Conservation (phyloP, 2,888 invertebrate genomes). For the Cylindroiulus punctatus region DNA sequence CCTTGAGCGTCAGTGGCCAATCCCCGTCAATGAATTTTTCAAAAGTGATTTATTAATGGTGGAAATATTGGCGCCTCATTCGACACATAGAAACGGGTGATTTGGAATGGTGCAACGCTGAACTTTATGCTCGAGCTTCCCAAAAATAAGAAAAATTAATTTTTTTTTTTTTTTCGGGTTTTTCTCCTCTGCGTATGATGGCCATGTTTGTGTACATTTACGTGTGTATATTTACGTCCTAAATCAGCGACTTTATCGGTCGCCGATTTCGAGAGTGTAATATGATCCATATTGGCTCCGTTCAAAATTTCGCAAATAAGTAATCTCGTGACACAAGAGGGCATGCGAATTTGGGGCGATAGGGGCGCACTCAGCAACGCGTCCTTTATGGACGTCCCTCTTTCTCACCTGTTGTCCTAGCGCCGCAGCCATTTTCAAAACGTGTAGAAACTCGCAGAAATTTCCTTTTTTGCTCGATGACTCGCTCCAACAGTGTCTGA, state of each 20-base stretch:
- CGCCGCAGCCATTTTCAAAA: background rate
- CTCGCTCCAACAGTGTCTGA: background rate
- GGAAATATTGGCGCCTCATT: background rate
- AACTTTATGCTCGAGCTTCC: background rate
- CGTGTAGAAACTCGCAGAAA: background rate
- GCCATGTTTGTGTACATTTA: background rate
- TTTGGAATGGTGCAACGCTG: background rate
- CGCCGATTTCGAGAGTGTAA: constrained; percentile 20
- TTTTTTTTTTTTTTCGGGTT: background rate
- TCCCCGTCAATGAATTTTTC: background rate
- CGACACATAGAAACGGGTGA: too few species aligned
- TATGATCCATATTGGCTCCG: background rate
- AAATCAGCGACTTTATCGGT: background rate
- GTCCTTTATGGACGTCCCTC: background rate
- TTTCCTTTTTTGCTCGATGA: background rate
- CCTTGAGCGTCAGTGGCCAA: background rate
- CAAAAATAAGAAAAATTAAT: background rate
- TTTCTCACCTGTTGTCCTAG: constrained; percentile 2
- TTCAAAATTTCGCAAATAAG: constrained; percentile 13
- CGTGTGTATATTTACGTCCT: background rate
- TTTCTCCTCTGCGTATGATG: background rate
- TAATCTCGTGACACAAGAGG: constrained; percentile 24
- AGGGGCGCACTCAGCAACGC: background rate
- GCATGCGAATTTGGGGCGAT: background rate
- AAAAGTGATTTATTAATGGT: background rate